Conservation (phyloP, 35 echinoderm and acorn worm genomes). For the Apostichopus parvimensis region DNA sequence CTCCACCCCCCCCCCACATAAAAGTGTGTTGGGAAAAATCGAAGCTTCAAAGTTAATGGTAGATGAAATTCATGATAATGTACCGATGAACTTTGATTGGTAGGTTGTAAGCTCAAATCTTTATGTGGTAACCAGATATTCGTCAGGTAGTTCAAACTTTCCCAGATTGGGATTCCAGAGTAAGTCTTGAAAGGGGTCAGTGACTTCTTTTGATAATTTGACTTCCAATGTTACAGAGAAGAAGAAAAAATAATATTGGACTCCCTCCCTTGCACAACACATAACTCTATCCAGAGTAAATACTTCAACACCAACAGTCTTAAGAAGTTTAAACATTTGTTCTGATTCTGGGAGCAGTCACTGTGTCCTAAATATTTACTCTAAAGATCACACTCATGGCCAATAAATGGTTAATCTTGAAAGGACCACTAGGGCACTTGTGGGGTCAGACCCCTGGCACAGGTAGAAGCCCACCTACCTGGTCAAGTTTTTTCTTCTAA, state of each 20-base stretch:
- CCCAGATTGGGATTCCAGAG: too few relatives aligned
- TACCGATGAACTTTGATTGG: too few relatives aligned
- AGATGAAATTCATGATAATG: too few relatives aligned
- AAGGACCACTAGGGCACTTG: background rate
- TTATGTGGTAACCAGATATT: too few relatives aligned
- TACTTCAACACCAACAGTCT: background rate
- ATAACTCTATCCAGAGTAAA: background rate
- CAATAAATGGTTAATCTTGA: background rate
- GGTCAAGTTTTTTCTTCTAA: background rate
- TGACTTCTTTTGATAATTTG: background rate
- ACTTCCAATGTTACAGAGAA: background rate
- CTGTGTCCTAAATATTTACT: conserved; percentile 4
- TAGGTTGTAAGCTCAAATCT: too few relatives aligned
- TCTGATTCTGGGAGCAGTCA: background rate
- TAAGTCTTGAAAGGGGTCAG: background rate
- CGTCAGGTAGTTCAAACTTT: too few relatives aligned
- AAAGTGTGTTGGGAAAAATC: too few relatives aligned
- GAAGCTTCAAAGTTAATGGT: too few relatives aligned
- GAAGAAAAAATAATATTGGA: background rate
- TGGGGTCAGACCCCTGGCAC: background rate
- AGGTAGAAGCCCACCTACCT: background rate
- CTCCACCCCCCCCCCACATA: too few relatives aligned
- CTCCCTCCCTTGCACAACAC: background rate
- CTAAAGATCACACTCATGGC: background rate
- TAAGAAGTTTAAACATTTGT: background rate